Percentiles rank a stretch among this genome's conserved stretches.
Conservation (phyloP, 53 echinoderm and acorn worm genomes). For the Crossaster papposus region DNA sequence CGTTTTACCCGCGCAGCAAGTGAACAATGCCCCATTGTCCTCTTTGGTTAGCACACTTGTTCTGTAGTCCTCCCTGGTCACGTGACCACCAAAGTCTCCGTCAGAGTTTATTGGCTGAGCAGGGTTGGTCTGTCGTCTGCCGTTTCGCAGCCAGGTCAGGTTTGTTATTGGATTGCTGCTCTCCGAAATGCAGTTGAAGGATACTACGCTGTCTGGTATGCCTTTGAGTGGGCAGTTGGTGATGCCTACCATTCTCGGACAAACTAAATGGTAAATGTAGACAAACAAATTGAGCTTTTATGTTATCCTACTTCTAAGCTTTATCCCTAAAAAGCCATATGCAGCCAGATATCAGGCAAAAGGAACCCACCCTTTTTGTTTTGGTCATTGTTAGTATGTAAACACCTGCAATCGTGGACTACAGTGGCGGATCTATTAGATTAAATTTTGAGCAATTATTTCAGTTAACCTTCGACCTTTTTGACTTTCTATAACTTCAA, state of each 20-base stretch:
- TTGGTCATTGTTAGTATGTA: too few relatives aligned
- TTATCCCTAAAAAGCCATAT: too few relatives aligned
- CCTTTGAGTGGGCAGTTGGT: neutral
- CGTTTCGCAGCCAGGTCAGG: slow-evolving; percentile 10
- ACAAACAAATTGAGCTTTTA: too few relatives aligned
- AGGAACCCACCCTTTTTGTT: too few relatives aligned
- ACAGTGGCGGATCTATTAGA: too few relatives aligned
- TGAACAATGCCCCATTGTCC: slow-evolving; percentile 28
- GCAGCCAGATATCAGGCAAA: too few relatives aligned
- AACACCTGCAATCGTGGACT: too few relatives aligned
- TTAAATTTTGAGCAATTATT: too few relatives aligned
- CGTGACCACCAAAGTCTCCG: neutral
- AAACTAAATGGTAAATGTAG: neutral
- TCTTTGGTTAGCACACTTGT: slow-evolving; percentile 3
- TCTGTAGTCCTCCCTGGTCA: neutral
- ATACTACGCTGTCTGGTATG: neutral
- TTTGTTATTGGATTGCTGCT: slow-evolving; percentile 12
- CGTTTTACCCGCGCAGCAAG: neutral
- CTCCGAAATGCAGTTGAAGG: neutral
- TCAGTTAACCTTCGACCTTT: too few relatives aligned
- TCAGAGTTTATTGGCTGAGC: neutral
- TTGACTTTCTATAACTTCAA: too few relatives aligned
- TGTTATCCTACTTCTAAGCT: too few relatives aligned
- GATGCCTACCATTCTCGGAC: slow-evolving; percentile 7
- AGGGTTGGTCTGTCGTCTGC: neutral